Conservation (phyloP, 2,888 invertebrate genomes). For the Yponomeuta cagnagella region DNA sequence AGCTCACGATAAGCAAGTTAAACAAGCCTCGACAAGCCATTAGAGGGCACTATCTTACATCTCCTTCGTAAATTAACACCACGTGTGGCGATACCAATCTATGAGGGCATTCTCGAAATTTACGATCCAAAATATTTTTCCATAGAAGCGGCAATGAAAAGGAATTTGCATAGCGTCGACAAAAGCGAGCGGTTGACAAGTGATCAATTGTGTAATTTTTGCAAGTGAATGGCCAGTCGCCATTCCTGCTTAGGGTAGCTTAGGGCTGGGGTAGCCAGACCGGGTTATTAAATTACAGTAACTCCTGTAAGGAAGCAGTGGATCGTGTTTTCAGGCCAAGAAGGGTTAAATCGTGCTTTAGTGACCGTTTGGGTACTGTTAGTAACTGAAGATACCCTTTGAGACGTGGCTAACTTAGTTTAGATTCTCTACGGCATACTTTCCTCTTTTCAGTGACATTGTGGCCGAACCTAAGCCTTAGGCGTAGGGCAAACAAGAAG, state of each 20-base stretch:
- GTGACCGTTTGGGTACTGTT: conserved; percentile 5
- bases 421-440: no score
- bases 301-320: conserved; percentile 34
- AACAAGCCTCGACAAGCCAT: conserved; percentile 53
- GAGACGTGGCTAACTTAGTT: no score
- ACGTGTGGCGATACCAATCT: conserved; percentile 55
- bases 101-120: conserved; percentile 28
- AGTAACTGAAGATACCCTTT: neutral
- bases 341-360: conserved; percentile 20
- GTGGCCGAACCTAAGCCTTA: no score
- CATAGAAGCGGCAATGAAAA: conserved; percentile 22
- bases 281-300: conserved; percentile 69
- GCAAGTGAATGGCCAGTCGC: conserved; percentile 48
- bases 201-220: conserved; percentile 64
- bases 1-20: conserved; percentile 62
- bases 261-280: conserved; percentile 23
- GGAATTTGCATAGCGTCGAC: conserved; percentile 44
- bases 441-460: no score
- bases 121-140: conserved; percentile 40
- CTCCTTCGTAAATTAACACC: conserved; percentile 40
- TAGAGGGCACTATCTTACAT: conserved; percentile 26
- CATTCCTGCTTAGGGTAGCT: conserved; percentile 32
- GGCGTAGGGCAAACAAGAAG: no score
- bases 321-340: conserved; percentile 21
- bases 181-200: conserved; percentile 54